Base-by-base conservation (phyloP, 30 jellyfish, hydroid and myxozoan genomes). In the Cassiopea andromeda region DNA sequence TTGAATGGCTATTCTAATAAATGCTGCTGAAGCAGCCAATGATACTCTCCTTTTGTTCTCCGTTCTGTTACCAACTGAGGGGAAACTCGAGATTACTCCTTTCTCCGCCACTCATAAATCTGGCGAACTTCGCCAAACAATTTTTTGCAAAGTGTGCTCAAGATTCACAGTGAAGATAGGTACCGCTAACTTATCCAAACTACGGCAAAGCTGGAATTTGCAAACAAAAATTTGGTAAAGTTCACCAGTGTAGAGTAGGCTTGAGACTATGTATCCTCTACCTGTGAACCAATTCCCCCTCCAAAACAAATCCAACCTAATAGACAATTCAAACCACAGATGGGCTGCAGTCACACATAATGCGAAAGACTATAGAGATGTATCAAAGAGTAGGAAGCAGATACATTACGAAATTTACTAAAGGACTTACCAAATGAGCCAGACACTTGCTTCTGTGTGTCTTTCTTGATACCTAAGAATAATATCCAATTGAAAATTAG, bases 381-480 rank as follows among this genome's bases (percentile, higher is more conserved):
- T 27, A 27, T 27, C 38, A 27, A 27, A 27, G 38, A 27, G 38
- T 27, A 27, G 38, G 38, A 27, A 27, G 38, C 38, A 27, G 38
- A 27, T 27, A 27, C 38, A 27, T 27, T 27, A 27, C 38, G 38
- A 27, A 27, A 27, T 27, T 27, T 54, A 3, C 64, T 1, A n/a
- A 58, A 6, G 7, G 60, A 77, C 89, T 8, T 3, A 80, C 89
- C 89, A 43, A 80, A 17, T n/a, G 73, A 68, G 59, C 77, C 77
- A 6, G 50, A 27, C 43, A 2, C 50, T 17, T 8, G 72, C 89
- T 80, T 80, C 78, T 45, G 59, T 59, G 38, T 59, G 5, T 43
- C 76, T 60, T 57, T 61, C 77, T 15, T 54, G 49, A 60, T 17
- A 16, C 89, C 89, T 80, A 38, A 60, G 60, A 80, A 16, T 27